These are phyloP conservation scores for Conistra vaccinii DNA, from an alignment of 2,888 invertebrate genomes.

Conservation along the genomic window DNA sequence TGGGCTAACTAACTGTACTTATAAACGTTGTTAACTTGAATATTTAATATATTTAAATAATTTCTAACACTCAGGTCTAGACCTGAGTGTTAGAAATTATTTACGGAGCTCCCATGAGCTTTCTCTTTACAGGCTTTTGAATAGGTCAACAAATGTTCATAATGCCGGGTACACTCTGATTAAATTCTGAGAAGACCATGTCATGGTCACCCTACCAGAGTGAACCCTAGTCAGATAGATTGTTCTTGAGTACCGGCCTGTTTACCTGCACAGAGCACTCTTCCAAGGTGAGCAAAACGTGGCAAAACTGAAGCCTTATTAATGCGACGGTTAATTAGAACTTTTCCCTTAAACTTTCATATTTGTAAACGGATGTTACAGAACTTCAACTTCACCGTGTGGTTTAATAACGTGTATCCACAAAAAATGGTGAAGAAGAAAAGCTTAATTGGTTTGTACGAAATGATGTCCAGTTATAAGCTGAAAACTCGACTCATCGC, in stretches of 20 bases:
- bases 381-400: neutral
- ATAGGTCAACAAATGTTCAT: neutral
- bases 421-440: neutral
- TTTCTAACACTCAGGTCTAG: no score
- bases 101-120: neutral
- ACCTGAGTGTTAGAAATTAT: neutral
- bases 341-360: no score
- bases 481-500: neutral
- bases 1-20: neutral
- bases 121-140: neutral
- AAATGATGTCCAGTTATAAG: neutral
- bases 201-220: neutral
- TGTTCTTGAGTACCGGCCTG: neutral
- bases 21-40: neutral
- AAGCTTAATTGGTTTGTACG: neutral
- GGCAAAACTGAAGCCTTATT: slow-evolving; percentile 2
- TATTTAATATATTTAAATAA: neutral
- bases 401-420: neutral
- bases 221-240: slow-evolving; percentile 7
- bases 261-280: neutral
- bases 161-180: neutral
- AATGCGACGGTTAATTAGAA: neutral
- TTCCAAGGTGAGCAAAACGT: neutral
- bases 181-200: neutral
- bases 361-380: neutral